Base-by-base conservation (phyloP, 2,797 vertebrate genomes). In the Orientallactaga sibirica region DNA sequence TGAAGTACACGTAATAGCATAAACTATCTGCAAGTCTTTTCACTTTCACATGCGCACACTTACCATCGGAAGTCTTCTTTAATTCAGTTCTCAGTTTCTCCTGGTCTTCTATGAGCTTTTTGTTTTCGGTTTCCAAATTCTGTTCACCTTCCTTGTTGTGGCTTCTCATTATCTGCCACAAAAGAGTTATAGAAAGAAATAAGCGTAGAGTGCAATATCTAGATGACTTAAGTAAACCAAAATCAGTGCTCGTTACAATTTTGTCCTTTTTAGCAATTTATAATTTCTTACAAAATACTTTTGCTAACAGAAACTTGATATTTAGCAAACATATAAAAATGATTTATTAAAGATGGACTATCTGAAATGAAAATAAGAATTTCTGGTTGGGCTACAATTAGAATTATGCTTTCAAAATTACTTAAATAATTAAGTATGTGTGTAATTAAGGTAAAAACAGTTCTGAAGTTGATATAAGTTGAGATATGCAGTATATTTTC, bases 21-120 rank as follows among this genome's bases (percentile, higher is more conserved):
- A 86, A 92, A 86, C 93, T 70, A 79, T 64, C 52, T 55, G 48
- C 29, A 52, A 84, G 55, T 58, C 64, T 93, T 95, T 93, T 25
- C 82, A 76, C 52, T 94, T 86, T 20, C 61, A 29, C 88, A 95
- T 67, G 96, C 88, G 95, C 88, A 93, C 70, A 90, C 96, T 98
- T 97, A 99, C 99, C 99, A 68, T 98, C 96, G 91, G 98, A 97
- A n/a, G 98, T 98, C 96, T 96, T 98, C 97, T 98, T 98, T 95
- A 99, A 97, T 83, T 99, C 98, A 84, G 92, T 97, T 95, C 97
- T 98, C 97, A 99, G 98, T 83, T 93, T 98, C 94, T 98, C 97
- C 92, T 98, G 92, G 93, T 99, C 98, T 95, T 98, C 94, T 96
- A 97, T 98, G 90, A 99, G 94, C 66, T 98, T 98, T 85, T 98